Evolutionary conservation across 2,113 vertebrate genomes (phyloP).

Genomic region (Todiramphus chloris): DNA sequence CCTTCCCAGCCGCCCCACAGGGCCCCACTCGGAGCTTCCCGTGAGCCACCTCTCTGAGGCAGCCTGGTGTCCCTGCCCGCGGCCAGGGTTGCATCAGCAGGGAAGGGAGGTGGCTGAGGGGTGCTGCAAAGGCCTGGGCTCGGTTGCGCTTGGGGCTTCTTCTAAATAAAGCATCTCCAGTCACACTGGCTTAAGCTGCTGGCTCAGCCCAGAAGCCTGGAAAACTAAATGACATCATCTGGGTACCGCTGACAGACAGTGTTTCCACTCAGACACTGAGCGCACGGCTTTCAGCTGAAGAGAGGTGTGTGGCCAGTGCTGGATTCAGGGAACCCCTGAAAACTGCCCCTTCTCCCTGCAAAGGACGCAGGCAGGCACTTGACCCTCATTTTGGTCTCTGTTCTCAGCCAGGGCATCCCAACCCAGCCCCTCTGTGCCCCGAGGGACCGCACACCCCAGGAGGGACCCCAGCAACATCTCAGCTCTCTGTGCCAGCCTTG

Average conservation of each 20-base stretch:
- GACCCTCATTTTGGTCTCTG: neutral
- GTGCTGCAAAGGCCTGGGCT: neutral
- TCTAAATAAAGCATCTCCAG: conserved; percentile 57
- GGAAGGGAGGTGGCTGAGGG: neutral
- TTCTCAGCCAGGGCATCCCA: neutral
- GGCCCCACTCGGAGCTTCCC: neutral
- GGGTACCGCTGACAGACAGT: neutral
- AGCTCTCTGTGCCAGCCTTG: neutral
- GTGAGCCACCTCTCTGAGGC: neutral
- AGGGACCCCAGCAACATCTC: neutral
- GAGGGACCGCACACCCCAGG: neutral
- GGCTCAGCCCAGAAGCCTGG: conserved; percentile 55
- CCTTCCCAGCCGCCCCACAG: accelerated
- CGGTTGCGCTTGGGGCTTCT: neutral
- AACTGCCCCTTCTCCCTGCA: neutral
- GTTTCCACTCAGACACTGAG: conserved; percentile 28
- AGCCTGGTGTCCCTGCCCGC: neutral
- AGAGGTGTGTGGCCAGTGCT: neutral
- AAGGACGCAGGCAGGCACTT: neutral
- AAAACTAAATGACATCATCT: conserved; percentile 63
- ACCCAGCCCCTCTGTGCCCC: neutral
- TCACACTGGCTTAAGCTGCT: conserved; percentile 43
- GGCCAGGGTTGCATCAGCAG: neutral
- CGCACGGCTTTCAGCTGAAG: neutral
- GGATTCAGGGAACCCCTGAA: neutral